Evolutionary conservation across 2,888 invertebrate species (phyloP).

Genomic region (Megastigmus dorsalis): DNA sequence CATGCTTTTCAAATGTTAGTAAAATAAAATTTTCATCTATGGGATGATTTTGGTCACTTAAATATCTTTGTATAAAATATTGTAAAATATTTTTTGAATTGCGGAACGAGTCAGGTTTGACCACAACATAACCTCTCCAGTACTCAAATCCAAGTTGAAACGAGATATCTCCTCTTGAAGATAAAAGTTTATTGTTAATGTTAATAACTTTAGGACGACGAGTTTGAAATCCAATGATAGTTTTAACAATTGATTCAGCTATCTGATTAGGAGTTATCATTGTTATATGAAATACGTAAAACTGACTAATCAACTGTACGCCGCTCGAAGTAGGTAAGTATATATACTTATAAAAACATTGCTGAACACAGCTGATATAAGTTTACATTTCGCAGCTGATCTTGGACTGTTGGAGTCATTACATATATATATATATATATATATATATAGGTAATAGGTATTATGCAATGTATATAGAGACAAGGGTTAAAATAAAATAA

Average conservation of each 20-base stretch:
- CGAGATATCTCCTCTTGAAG: slow-evolving; percentile 79
- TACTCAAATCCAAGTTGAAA: slow-evolving; percentile 78
- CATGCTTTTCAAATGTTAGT: slow-evolving; percentile 9
- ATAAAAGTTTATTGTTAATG: slow-evolving; percentile 78
- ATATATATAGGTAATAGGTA: too few species aligned
- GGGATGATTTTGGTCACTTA: slow-evolving; percentile 63
- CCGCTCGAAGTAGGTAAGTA: too few species aligned
- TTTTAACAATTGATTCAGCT: slow-evolving; percentile 20
- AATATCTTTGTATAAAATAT: slow-evolving; percentile 59
- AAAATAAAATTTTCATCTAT: not conserved
- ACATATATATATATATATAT: too few species aligned
- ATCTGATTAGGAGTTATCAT: slow-evolving; percentile 40
- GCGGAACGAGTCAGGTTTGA: slow-evolving; percentile 40
- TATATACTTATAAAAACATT: too few species aligned
- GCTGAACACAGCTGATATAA: too few species aligned
- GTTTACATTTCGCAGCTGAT: too few species aligned
- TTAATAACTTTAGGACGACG: slow-evolving; percentile 74
- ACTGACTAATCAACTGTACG: too few species aligned
- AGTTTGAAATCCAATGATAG: slow-evolving; percentile 12
- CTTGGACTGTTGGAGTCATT: too few species aligned
- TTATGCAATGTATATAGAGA: too few species aligned
- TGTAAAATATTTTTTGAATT: slow-evolving; percentile 64
- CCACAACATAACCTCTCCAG: slow-evolving; percentile 76
- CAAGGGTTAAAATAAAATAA: too few species aligned
- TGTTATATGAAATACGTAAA: not conserved